These are phyloP conservation scores for Lissocephala sabroskyi DNA, from an alignment of 2,888 invertebrate genomes.

Conservation along the genomic window DNA sequence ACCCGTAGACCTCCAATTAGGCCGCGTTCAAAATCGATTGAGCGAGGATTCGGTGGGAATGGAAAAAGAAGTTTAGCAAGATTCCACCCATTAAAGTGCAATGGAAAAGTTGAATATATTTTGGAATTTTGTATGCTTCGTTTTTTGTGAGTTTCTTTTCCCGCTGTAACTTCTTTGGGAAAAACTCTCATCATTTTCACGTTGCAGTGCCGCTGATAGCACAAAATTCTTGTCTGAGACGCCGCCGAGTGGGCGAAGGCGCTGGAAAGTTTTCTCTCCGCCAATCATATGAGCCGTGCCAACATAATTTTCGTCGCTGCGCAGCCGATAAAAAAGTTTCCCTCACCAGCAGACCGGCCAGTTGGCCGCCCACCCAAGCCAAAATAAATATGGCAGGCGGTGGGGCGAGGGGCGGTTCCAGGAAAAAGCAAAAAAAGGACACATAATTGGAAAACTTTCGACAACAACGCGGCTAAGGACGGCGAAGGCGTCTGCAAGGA, in stretches of 20 bases:
- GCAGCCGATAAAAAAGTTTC: slow-evolving; percentile 54
- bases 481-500: slow-evolving; percentile 18
- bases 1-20: no score
- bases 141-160: no score
- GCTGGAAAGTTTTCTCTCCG: not conserved
- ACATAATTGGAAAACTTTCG: slow-evolving; percentile 60
- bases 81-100: no score
- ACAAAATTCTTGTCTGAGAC: no score
- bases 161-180: not conserved
- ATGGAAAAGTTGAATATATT: no score
- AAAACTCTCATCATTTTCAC: not conserved
- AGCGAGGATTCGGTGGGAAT: no score
- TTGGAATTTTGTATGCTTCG: no score
- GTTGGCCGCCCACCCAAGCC: slow-evolving; percentile 3
- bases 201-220: not conserved
- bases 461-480: slow-evolving; percentile 16
- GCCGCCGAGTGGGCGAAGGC: no score
- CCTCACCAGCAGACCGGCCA: not conserved
- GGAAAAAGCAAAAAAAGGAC: slow-evolving; percentile 37
- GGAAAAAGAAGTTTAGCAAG: no score
- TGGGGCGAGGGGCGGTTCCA: slow-evolving; percentile 13
- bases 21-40: no score
- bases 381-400: slow-evolving; percentile 5
- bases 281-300: slow-evolving; percentile 45
- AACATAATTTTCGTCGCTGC: slow-evolving; percentile 36